Base-by-base conservation (phyloP, 2,888 invertebrate genomes). In the Tenodera sinensis region DNA sequence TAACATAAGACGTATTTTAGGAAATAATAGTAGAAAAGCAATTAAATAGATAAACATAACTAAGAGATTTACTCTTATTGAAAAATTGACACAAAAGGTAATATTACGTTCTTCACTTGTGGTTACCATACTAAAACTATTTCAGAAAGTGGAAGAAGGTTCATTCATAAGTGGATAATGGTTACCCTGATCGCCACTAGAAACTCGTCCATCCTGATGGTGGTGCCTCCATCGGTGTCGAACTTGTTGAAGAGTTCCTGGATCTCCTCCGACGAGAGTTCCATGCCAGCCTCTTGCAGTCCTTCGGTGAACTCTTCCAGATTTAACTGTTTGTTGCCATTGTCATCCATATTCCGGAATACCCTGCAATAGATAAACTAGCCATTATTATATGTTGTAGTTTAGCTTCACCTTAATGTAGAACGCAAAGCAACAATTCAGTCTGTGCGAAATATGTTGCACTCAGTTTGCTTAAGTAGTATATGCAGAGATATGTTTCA, bases 291-390 rank as follows among this genome's bases (percentile, higher is more conserved):
- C 90, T 98, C 97, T 89, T 94, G 94, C 90, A 98, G 94, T 2
- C 98, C 98, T 90, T 96, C 95, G 9, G 94, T 92, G 93, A 99
- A 98, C 93, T 99, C 98, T 25, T 97, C 97, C 90, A 95, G 94
- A 92, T 95, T 97, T 89, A 99, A 93, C 84, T 95, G 95, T 92
- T 96, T 97, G 93, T 96, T 98, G 84, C 97, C 97, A 93, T 99
- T 98, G 90, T 98, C 97, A 92, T 99, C 99, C 96, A 99, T 97
- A 88, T 97, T 95, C 87, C 98, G 96, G 93, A 99, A 99, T 91
- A 97, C 93, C 92, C 97, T 97, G 91, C 4, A 90, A 90, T 83
- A 90, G 86, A 71, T 25, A 71, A 89, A 89, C 28, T 42, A 15
- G n/a, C 0, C 34, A 7, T 3, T 34, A 34, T 34, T 7, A 34